Conservation (phyloP, 2,797 vertebrate genomes). For the Enteromius afrohamiltoni region DNA sequence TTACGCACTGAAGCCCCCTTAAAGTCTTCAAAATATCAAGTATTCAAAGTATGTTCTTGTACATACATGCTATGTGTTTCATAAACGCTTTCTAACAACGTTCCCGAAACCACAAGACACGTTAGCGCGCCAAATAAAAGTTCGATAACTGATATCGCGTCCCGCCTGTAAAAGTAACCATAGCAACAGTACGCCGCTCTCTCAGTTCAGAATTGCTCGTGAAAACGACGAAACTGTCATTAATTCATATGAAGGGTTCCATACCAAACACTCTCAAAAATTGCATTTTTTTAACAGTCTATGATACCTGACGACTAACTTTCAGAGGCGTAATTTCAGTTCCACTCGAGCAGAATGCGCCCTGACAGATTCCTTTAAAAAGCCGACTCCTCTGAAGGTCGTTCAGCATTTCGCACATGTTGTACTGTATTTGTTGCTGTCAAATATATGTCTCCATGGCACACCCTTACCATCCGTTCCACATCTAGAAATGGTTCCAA, state of each 20-base stretch:
- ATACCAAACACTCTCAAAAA: background rate
- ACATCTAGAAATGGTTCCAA: background rate
- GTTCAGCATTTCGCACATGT: background rate
- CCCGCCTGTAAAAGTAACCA: background rate
- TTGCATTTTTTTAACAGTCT: background rate
- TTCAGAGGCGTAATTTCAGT: background rate
- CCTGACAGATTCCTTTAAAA: background rate
- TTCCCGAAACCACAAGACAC: background rate
- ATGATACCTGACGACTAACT: background rate
- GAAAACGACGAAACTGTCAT: background rate
- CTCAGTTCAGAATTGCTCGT: background rate
- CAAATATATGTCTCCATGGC: constrained; percentile 1
- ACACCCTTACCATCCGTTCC: background rate
- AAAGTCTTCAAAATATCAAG: background rate
- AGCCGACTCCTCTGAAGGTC: background rate
- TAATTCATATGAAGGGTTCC: background rate
- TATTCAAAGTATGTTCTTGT: background rate
- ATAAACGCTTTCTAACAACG: background rate
- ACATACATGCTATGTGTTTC: background rate
- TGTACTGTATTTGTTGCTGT: constrained; percentile 5
- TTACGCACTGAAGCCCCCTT: background rate
- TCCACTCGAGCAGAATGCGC: background rate
- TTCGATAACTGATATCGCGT: background rate
- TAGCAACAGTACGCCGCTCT: background rate
- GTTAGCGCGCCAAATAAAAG: background rate